Base-by-base conservation (phyloP, 2,888 invertebrate genomes). In the Dexiosoma caninum region DNA sequence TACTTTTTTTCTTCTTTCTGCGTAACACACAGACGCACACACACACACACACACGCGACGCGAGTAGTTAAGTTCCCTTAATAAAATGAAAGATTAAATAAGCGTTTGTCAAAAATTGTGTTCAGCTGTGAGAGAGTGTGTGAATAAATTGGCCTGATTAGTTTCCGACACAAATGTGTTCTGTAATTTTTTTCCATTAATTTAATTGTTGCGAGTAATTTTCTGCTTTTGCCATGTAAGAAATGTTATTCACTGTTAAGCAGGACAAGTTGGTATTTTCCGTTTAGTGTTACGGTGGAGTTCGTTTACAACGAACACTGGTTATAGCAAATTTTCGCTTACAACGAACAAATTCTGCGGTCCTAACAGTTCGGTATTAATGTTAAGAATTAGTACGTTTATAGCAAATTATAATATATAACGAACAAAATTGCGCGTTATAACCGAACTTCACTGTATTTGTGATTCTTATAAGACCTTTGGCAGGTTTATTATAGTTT, bases 61-160 rank as follows among this genome's bases (percentile, higher is more conserved):
- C 8, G 14, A 5, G 9, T 9, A 9, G 16, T 9, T 9, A 19
- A 19, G 10, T 23, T 5, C 23, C 23, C 21, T 46, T 46, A 46
- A 49, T 49, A 49, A 55, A 35, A 35, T n/a, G 12, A 35, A 32
- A 55, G 19, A 55, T 55, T 55, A 55, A 55, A 55, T 32, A 16
- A 53, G 27, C 27, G 49, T 12, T 23, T 12, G 16, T 19, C 19
- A 5, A 7, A 7, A 23, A 27, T 23, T 27, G 27, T 53, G 12
- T 49, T 37, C 37, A 23, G 23, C 12, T 23, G 46, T 19, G 6
- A 27, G 27, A 23, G 40, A 21, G n/a, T 51, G 40, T 23, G 9
- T 55, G 16, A 55, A 55, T 55, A 55, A 55, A 19, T 55, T 55
- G 55, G 19, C 55, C 35, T 35, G 35, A 35, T 19, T 35, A 35